Conservation (phyloP, 2,888 invertebrate species). For the Leucozona laternaria region DNA sequence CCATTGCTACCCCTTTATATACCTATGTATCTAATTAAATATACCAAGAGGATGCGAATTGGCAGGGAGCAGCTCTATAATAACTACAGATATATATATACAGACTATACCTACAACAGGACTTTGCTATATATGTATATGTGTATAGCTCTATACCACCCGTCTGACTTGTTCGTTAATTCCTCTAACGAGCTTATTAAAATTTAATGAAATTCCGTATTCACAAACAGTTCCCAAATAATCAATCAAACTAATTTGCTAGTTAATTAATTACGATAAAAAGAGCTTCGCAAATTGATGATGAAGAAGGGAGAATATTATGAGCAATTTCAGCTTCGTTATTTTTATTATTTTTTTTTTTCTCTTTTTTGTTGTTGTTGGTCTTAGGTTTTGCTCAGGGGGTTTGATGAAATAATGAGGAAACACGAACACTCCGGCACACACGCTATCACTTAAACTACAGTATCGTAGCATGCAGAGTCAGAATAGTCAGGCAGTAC, state of each 20-base stretch:
- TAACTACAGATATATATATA: neutral
- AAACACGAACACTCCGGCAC: slow-evolving; percentile 54
- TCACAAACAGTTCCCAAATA: slow-evolving; percentile 76
- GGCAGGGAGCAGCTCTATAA: neutral
- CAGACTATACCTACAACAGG: too few relatives aligned
- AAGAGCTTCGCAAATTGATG: slow-evolving; percentile 73
- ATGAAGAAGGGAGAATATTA: slow-evolving; percentile 20
- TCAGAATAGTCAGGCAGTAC: slow-evolving; percentile 18
- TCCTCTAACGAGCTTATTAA: slow-evolving; percentile 75
- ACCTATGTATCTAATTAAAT: too few relatives aligned
- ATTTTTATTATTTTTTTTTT: slow-evolving; percentile 46
- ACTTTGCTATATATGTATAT: neutral
- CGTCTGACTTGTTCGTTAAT: slow-evolving; percentile 73
- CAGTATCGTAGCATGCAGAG: neutral
- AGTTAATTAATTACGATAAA: slow-evolving; percentile 75
- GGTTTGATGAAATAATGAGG: slow-evolving; percentile 23
- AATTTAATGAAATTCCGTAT: slow-evolving; percentile 75
- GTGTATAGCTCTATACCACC: neutral
- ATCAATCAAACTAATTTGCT: slow-evolving; percentile 76
- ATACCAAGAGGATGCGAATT: neutral
- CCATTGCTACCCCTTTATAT: slow-evolving; percentile 32
- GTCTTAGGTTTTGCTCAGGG: slow-evolving; percentile 36
- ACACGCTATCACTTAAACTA: slow-evolving; percentile 10
- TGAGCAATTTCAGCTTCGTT: slow-evolving; percentile 72
- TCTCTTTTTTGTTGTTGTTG: slow-evolving; percentile 20